Percentiles rank a stretch among this genome's conserved stretches.
Evolutionary conservation across 2,888 invertebrate species (phyloP).

Genomic region (Cosmia trapezina): DNA sequence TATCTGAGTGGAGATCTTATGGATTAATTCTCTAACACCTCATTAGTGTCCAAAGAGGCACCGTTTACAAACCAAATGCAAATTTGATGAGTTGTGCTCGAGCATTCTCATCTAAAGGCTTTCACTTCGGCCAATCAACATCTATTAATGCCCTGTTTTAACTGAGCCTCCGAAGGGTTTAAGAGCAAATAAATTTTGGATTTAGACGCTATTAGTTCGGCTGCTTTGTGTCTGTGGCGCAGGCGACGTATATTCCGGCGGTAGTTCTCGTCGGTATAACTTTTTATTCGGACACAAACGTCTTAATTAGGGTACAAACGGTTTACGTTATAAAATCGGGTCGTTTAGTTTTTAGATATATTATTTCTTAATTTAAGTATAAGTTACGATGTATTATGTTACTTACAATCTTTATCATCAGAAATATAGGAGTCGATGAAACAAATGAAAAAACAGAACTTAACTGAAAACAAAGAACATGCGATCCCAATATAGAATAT

Average conservation of each 20-base stretch:
- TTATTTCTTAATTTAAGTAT: conserved; percentile 66
- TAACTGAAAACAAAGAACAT: conserved; percentile 14
- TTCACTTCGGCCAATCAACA: conserved; percentile 81
- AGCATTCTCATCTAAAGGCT: conserved; percentile 81
- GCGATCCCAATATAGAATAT: conserved; percentile 40
- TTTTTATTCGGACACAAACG: conserved; percentile 79
- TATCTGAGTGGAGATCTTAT: conserved; percentile 81
- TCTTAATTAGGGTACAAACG: conserved; percentile 85
- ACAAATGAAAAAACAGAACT: conserved; percentile 10
- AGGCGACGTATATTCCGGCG: conserved; percentile 79
- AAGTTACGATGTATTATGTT: conserved; percentile 56
- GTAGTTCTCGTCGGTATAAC: conserved; percentile 76
- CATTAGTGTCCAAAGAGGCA: conserved; percentile 83
- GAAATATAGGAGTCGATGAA: conserved; percentile 8
- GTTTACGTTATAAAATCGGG: conserved; percentile 77
- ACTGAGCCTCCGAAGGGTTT: conserved; percentile 73
- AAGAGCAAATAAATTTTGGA: conserved; percentile 81
- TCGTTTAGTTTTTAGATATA: conserved; percentile 64
- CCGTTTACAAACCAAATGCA: conserved; percentile 86
- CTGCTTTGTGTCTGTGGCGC: conserved; percentile 77
- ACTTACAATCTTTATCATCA: conserved; percentile 36
- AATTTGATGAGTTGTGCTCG: conserved; percentile 81
- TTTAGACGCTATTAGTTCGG: conserved; percentile 77
- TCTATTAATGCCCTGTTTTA: conserved; percentile 78
- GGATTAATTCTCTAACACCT: conserved; percentile 88